phyloP scores from a whole-genome alignment of 1,140 invertebrate genomes.

The Cheumatopsyche charites region DNA sequence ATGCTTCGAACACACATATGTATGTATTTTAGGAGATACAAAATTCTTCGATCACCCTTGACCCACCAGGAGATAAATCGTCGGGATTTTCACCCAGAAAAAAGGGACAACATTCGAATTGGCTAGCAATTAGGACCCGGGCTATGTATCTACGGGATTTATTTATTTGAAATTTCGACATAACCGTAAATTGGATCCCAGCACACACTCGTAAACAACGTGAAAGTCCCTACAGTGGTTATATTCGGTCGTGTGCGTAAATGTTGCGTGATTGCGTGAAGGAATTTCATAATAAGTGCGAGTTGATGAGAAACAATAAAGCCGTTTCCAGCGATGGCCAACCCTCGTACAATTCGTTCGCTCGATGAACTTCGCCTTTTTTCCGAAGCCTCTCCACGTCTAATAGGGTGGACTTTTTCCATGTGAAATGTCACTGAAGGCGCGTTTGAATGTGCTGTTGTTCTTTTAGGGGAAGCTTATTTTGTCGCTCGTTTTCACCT shows the following conservation, averaged over 20 bases:
- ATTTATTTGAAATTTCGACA: not conserved
- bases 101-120: conserved; percentile 10
- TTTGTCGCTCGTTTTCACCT: no score
- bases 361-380: not conserved
- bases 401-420: no score
- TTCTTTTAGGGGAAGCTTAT: no score
- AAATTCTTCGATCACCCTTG: not conserved
- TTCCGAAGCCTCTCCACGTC: not conserved
- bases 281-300: conserved; percentile 10
- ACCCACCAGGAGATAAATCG: not conserved
- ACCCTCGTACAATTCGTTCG: conserved; percentile 3
- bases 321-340: not conserved
- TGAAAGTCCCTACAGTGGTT: not conserved
- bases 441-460: no score
- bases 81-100: not conserved
- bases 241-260: not conserved
- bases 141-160: conserved; percentile 5
- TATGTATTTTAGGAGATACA: not conserved
- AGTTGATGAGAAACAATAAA: conserved; percentile 13
- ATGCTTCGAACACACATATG: no score
- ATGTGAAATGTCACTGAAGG: no score
- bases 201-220: not conserved
- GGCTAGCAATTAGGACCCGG: conserved; percentile 4
- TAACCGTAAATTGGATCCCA: conserved; percentile 1
- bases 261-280: conserved; percentile 2